Base-by-base conservation (phyloP, 2,797 vertebrate genomes). In the Karalla daura region DNA sequence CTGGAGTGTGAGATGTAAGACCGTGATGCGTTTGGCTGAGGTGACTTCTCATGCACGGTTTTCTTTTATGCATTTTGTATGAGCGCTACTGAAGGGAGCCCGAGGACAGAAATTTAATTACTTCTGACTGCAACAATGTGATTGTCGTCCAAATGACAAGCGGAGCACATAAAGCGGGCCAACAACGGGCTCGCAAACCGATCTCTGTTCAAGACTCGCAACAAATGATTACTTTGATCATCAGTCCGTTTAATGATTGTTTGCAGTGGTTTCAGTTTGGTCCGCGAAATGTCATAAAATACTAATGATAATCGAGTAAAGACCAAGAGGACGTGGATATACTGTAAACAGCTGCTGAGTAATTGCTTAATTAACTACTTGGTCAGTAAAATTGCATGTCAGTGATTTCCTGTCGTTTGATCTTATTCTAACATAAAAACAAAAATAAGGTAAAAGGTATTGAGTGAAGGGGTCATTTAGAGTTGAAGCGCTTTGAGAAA, bases 1-100 rank as follows among this genome's bases (percentile, higher is more conserved):
- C 53, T n/a, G n/a, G 1, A 10, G 17, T 28, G 28, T 17, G 41
- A 17, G 64, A 61, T 40, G 15, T 21, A 58, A 20, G 37, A 7
- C 59, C 40, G 33, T 53, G 65, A 46, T 46, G 63, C 3, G 33
- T 27, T 25, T 30, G 15, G 52, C 20, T 18, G 32, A 13, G 51
- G 28, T 30, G 30, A 50, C 21, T 20, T 27, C 1, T 17, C 7
- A 8, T n/a, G 12, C 7, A 1, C 15, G 13, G 23, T 23, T 51
- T 21, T 33, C 17, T 35, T 51, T 36, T 5, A 33, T 21, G 33
- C 28, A 33, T 20, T 5, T 23, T 15, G 13, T 8, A 21, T 35
- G 18, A 33, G 7, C 7, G 5, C 5, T 23, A 1, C 15, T 33
- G 14, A 20, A 14, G 11, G 9, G 5, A 33, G 28, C 47, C 9